Evolutionary conservation across 2,888 invertebrate species (phyloP), one percentile per base, ranked within the genome.

Genomic region (Embidobia sp.): DNA sequence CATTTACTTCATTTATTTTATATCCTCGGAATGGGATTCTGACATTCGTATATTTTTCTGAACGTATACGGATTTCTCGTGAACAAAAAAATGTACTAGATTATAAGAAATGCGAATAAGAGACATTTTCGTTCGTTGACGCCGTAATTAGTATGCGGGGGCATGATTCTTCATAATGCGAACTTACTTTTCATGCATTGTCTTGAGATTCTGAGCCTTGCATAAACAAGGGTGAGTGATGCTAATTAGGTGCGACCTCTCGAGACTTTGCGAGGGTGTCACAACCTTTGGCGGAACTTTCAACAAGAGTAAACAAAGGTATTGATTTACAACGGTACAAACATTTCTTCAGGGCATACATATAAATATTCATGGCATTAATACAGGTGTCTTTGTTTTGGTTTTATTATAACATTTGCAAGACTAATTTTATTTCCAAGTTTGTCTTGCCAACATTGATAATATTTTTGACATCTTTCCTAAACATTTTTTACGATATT

Each of bases 241-340:
- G 81, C 82, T 85, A 85, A 85, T 85, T 86, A 84, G 81, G 80
- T 83, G 81, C 82, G 75, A 77, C 76, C 76, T 79, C 83, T 82
- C 80, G 79, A 84, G 83, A 84, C 79, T 80, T 74, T 67, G 79
- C 78, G 70, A 76, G 79, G 76, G 79, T 74, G 72, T 73, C 61
- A 70, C 59, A 51, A 61, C 44, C 46, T 72, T 67, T 33, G 48
- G 61, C 27, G 48, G 66, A 75, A 37, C 46, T 66, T 22, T 44
- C 59, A 48, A 35, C 29, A 10, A 48, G 33, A 31, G 59, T 40
- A 70, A 74, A 66, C 59, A 66, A 70, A 48, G 27, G 7, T 64
- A 76, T 76, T 42, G 75, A 69, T 67, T 46, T 29, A 40, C 18
- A 13, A 27, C 42, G n/a, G 2, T 8, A 48, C 27, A 64, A 33